phyloP scores from a whole-genome alignment of 2,888 invertebrate genomes.

The Galerucella nymphaeae region DNA sequence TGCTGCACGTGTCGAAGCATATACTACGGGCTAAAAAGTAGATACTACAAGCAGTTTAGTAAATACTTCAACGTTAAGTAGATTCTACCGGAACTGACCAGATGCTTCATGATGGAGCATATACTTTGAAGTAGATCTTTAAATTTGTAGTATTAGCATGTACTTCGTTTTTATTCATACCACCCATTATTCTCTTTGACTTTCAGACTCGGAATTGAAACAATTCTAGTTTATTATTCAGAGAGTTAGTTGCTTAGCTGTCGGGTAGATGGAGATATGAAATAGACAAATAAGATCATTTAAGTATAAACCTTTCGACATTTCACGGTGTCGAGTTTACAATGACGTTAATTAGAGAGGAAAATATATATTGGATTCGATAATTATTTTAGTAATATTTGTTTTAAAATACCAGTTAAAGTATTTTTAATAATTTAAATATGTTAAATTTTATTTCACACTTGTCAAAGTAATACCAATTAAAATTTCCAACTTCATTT shows the following conservation, averaged over 20 bases:
- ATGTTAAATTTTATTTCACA: neutral
- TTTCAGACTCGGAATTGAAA: conserved; percentile 26
- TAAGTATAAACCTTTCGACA: conserved; percentile 1
- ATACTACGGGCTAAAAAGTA: too few relatives aligned
- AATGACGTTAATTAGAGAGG: neutral
- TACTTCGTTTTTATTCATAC: too few relatives aligned
- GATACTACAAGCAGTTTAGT: too few relatives aligned
- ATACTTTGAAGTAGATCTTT: too few relatives aligned
- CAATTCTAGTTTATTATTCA: conserved; percentile 30
- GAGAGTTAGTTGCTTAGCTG: conserved; percentile 11
- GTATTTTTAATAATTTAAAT: too few relatives aligned
- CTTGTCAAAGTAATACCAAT: conserved; percentile 19
- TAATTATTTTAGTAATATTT: too few relatives aligned
- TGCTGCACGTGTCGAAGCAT: too few relatives aligned
- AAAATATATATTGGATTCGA: neutral
- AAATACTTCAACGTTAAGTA: too few relatives aligned
- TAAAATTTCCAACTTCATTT: conserved; percentile 33
- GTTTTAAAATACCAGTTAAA: too few relatives aligned
- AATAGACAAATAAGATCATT: neutral
- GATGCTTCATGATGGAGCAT: too few relatives aligned
- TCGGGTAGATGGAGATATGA: neutral
- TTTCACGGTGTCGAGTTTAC: conserved; percentile 1
- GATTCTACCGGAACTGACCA: too few relatives aligned
- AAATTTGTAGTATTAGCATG: too few relatives aligned
- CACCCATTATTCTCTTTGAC: conserved; percentile 19